These are phyloP conservation scores for Anhinga rufa DNA, from an alignment of 2,113 vertebrate genomes.

Conservation along the genomic window DNA sequence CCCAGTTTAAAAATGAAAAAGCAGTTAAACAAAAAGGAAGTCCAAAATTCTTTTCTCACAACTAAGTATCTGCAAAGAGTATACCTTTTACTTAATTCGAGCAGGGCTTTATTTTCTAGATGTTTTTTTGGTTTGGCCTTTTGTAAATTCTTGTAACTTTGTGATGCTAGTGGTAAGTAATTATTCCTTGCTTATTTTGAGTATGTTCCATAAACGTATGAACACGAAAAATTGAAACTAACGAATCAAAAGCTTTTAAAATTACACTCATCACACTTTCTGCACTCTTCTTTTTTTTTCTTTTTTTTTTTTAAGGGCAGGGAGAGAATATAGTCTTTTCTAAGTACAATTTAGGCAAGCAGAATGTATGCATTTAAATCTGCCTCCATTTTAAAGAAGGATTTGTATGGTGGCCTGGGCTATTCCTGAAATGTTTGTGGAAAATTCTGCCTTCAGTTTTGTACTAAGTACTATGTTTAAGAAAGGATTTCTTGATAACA, in stretches of 20 bases:
- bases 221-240: not conserved
- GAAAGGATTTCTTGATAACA: not conserved
- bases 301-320: not conserved
- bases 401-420: not conserved
- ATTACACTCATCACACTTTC: not conserved
- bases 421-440: not conserved
- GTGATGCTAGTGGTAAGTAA: not conserved
- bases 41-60: not conserved
- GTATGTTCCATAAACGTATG: not conserved
- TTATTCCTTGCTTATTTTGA: not conserved
- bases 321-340: not conserved
- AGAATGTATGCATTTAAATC: not conserved
- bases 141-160: not conserved
- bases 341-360: not conserved
- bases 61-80: not conserved
- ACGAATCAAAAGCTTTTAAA: not conserved
- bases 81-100: not conserved
- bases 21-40: not conserved
- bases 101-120: not conserved
- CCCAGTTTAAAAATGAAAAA: not conserved
- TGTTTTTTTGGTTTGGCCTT: not conserved
- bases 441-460: not conserved
- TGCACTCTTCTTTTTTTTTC: too few relatives aligned
- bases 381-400: not conserved
- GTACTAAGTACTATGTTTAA: not conserved